Conservation (phyloP, 2,113 vertebrate species). For the Percopsis transmontana region DNA sequence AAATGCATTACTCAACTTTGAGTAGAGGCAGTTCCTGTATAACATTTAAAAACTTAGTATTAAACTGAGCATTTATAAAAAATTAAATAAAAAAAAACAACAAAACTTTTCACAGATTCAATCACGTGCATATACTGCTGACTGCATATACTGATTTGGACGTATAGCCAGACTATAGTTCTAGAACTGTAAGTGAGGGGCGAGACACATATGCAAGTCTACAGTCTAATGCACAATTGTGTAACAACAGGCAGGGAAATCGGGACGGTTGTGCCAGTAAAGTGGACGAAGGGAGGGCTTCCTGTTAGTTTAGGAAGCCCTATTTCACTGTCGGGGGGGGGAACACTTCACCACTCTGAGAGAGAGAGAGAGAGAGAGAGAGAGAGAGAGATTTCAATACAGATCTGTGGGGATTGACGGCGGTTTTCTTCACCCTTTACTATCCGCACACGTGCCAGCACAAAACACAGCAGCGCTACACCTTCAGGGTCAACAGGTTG, state of each 20-base stretch:
- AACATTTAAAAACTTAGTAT: too few relatives aligned
- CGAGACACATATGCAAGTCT: background rate
- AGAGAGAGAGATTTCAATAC: slow-evolving; percentile 3
- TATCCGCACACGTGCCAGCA: background rate
- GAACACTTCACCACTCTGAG: slow-evolving; percentile 53
- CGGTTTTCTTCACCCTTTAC: background rate
- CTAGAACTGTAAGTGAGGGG: background rate
- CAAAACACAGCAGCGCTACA: background rate
- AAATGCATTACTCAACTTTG: too few relatives aligned
- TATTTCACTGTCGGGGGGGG: slow-evolving; percentile 43
- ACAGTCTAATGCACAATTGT: background rate
- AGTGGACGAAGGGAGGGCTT: background rate
- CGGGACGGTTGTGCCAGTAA: background rate
- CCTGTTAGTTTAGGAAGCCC: background rate
- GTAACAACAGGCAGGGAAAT: background rate
- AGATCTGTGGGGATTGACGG: background rate
- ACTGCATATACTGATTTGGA: background rate
- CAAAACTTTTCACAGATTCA: too few relatives aligned
- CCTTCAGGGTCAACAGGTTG: slow-evolving; percentile 8
- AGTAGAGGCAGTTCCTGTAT: too few relatives aligned
- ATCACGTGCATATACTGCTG: slow-evolving; percentile 18
- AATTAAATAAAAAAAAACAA: too few relatives aligned
- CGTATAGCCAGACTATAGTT: slow-evolving; percentile 3
- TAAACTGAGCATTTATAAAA: too few relatives aligned
- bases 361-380: slow-evolving; percentile 26